Base-by-base conservation (phyloP, 2,797 vertebrate species). In the Bradypodion ventrale region DNA sequence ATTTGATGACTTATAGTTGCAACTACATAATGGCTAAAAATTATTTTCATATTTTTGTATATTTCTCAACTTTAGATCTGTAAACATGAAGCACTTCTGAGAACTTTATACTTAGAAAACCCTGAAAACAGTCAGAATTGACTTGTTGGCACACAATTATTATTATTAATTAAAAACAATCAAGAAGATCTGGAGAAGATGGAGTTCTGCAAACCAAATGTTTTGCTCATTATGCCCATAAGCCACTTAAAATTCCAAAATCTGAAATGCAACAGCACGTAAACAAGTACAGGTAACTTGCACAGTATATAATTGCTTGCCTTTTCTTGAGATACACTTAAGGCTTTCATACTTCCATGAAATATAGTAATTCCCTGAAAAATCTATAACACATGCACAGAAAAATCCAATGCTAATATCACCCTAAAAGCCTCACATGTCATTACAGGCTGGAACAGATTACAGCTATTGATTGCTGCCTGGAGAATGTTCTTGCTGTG, bases 391-490 rank as follows among this genome's bases (percentile, higher is more conserved):
- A 89, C 91, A 89, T 87, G 78, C 92, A 86, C 74, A 89, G 92
- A 94, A 93, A 87, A 90, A 95, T 93, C 91, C 91, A 90, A 21
- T 95, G 89, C 96, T 85, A 96, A 97, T 96, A 93, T 95, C 94
- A 95, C 94, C 96, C 97, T 97, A 97, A 97, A 96, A 95, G 96
- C 95, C 95, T 92, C 52, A 46, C 63, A 70, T 75, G 94, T 92
- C 96, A 96, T 96, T 96, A 96, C 95, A 95, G 97, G 96, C 97
- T 97, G 96, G 96, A 95, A 96, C 96, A 97, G 97, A 98, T 99
- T 98, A 99, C 96, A 97, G 97, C 95, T 97, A 99, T 98, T 93
- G 97, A 99, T 98, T 89, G 95, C 95, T 94, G 97, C 97, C 96
- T 94, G 95, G 95, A 97, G 97, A 97, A 97, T 95, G 95, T 95